These are phyloP conservation scores for Bombylius major DNA, from an alignment of 2,888 invertebrate genomes.

Conservation along the genomic window DNA sequence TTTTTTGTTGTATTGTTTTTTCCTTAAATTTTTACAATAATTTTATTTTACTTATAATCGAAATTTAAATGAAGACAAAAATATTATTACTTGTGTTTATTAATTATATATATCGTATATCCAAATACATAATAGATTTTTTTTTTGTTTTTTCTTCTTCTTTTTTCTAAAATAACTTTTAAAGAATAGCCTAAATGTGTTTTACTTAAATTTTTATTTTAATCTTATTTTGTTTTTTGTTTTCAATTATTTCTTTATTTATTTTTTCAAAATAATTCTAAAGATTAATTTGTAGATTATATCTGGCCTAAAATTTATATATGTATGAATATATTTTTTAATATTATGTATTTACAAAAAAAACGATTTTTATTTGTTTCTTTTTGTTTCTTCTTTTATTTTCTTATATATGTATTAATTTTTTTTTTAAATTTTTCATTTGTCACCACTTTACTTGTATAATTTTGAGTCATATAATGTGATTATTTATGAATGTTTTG, in stretches of 20 bases:
- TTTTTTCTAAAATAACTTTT: slow-evolving; percentile 1
- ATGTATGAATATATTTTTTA: neutral
- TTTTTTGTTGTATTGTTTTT: neutral
- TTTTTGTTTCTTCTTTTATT: no score
- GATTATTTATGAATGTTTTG: no score
- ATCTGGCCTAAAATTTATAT: no score
- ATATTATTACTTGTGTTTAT: no score
- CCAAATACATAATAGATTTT: slow-evolving; percentile 2
- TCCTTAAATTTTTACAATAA: neutral
- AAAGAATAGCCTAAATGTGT: no score
- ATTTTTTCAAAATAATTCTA: no score
- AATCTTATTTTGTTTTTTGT: neutral
- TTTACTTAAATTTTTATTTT: neutral
- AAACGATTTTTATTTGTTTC: no score
- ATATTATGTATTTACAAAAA: neutral
- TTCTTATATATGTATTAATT: neutral
- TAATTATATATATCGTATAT: slow-evolving; percentile 1
- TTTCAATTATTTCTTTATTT: no score
- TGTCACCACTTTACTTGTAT: neutral
- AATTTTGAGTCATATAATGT: no score
- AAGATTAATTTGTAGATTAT: no score
- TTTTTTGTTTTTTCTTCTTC: neutral
- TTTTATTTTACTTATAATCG: no score
- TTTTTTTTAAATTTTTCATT: neutral
- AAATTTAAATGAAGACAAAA: no score